phyloP scores from a whole-genome alignment of 2,113 vertebrate genomes.

The Clarias macrocephalus region DNA sequence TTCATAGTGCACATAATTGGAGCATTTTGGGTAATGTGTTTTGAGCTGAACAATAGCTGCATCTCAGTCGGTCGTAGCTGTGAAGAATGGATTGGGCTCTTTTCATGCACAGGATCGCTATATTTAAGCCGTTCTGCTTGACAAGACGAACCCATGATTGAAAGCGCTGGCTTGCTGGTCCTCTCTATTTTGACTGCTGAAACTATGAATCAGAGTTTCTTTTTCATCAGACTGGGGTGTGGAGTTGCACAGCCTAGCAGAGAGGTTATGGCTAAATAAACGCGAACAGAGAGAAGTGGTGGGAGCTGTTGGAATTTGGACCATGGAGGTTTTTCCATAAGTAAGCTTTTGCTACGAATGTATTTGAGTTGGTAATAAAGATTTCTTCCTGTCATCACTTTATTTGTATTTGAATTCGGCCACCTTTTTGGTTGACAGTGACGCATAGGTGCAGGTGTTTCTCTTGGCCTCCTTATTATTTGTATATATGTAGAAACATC shows the following conservation, averaged over 20 bases:
- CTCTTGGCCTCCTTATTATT: slow-evolving; percentile 40
- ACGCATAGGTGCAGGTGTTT: slow-evolving; percentile 42
- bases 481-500: slow-evolving; percentile 3
- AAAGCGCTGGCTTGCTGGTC: slow-evolving; percentile 24
- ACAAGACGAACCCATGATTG: slow-evolving; percentile 33
- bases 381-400: slow-evolving; percentile 63
- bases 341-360: slow-evolving; percentile 57
- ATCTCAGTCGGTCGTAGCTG: not conserved
- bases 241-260: slow-evolving; percentile 45
- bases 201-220: slow-evolving; percentile 60
- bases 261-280: slow-evolving; percentile 60
- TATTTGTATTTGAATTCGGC: slow-evolving; percentile 55
- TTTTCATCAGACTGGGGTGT: slow-evolving; percentile 54
- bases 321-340: slow-evolving; percentile 52
- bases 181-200: not conserved
- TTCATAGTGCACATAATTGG: not conserved
- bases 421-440: slow-evolving; percentile 40
- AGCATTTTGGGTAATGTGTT: slow-evolving; percentile 8
- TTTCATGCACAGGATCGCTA: not conserved
- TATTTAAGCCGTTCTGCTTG: slow-evolving; percentile 5
- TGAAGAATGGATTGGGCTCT: not conserved
- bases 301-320: not conserved
- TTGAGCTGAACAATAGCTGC: not conserved
- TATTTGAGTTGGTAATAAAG: slow-evolving; percentile 54
- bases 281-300: slow-evolving; percentile 26